Base-by-base conservation (phyloP, 2,113 vertebrate genomes). In the Mandrillus leucophaeus region DNA sequence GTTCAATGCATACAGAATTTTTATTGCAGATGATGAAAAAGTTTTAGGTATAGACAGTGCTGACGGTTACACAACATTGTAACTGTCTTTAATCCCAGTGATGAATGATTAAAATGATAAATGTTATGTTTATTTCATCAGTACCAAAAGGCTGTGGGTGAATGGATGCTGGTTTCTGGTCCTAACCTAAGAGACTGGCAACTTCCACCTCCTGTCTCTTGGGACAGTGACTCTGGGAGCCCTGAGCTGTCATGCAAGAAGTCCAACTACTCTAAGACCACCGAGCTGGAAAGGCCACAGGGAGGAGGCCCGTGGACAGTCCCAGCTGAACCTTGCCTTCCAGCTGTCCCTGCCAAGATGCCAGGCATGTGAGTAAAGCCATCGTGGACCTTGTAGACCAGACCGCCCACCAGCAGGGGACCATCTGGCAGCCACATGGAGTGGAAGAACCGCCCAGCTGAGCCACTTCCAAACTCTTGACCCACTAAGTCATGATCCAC, bases 401-500 rank as follows among this genome's bases (percentile, higher is more conserved):
- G 70, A 43, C 43, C 2, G 8, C 16, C 2, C 25, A 14, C 0
- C 11, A 13, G 52, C 16, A 32, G 23, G 20, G 40, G 5, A 22
- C 30, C 59, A 45, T 38, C 73, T 5, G 35, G 59, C 6, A 38
- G 14, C 14, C n/a, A 18, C 1, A 1, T 20, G 30, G 27, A 25
- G 9, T 59, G 12, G 32, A 80, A 57, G 92, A 30, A 11, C 73
- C 2, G 0, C 4, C 68, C 16, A 3, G 30, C 59, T 16, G 22
- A 70, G n/a, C 61, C 32, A 30, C 6, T 35, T 66, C 73, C 23
- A 4, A 40, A 78, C 5, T n/a, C 23, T 13, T 16, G 35, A 22
- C 7, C 50, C 11, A 3, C 32, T 2, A 48, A 20, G 40, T 27
- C 38, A 2, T 0, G 2, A 27, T 17, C 3, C 32, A 2, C 2